Base-by-base conservation (phyloP, 2,888 invertebrate species). In the Brenthis hecate region DNA sequence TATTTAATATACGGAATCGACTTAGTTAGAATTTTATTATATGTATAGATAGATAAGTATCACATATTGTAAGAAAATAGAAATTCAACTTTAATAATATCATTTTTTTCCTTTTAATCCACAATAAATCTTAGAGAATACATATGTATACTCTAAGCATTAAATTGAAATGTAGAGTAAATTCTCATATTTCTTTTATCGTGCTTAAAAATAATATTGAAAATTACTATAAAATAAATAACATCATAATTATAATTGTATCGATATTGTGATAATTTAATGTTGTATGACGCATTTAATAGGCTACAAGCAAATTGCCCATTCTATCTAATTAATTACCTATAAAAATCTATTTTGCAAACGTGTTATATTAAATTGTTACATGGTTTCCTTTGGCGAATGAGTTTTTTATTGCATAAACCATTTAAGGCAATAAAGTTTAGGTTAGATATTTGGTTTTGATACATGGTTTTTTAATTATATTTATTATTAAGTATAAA, bases 321-420 rank as follows among this genome's bases (percentile, higher is more conserved):
- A 61, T 65, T 66, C 47, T 50, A 63, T 23, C 19, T 19, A 19
- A 19, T 13, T 50, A 60, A 60, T 54, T 53, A 64, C 50, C 19
- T 56, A 66, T 69, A 70, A 56, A 61, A 65, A 69, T 54, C 62
- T 62, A 65, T 70, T 63, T 56, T n/a, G 32, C 48, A 56, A 71
- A 50, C 62, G 65, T 43, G 66, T 65, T 56, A 55, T 32, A 62
- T 16, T 50, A 51, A 58, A 54, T 64, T 57, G 58, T 51, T 68
- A 32, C 47, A 51, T 50, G 48, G 61, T 61, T 69, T 72, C 71
- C 69, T 72, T 69, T 64, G 55, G 48, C 51, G 32, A 69, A 69
- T 65, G 56, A 32, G 43, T 48, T 61, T 69, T 71, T 72, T 72
- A 72, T 69, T 61, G 28, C 69, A 36, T 19, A 50, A 28, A n/a